phyloP scores from a whole-genome alignment of 2,888 invertebrate species.

The Dryobotodes eremita region DNA sequence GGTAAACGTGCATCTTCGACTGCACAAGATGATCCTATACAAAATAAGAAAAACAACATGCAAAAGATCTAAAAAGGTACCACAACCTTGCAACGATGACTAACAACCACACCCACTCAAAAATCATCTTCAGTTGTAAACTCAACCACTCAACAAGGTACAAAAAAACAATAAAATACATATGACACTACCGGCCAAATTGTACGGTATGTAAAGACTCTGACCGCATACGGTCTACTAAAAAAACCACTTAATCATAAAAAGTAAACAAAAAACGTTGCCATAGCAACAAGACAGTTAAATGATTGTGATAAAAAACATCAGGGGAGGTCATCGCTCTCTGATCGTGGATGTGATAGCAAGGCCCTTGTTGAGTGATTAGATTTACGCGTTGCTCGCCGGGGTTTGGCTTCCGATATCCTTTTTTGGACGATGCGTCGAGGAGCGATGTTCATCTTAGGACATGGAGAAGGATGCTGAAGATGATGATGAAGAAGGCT shows the following conservation, averaged over 20 bases:
- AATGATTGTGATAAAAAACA: slow-evolving; percentile 26
- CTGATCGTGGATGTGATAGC: slow-evolving; percentile 36
- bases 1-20: background rate
- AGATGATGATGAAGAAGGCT: too few species aligned
- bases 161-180: slow-evolving; percentile 12
- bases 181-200: background rate
- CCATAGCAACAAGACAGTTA: slow-evolving; percentile 47
- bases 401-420: background rate
- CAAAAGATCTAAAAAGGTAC: background rate
- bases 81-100: slow-evolving; percentile 18
- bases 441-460: background rate
- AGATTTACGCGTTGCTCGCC: slow-evolving; percentile 5
- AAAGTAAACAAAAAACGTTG: slow-evolving; percentile 33
- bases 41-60: background rate
- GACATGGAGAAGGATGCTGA: background rate
- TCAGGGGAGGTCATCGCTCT: slow-evolving; percentile 42
- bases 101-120: slow-evolving; percentile 39
- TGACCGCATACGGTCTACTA: slow-evolving; percentile 32
- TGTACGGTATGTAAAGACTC: slow-evolving; percentile 36
- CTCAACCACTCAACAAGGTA: slow-evolving; percentile 17
- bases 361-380: slow-evolving; percentile 34
- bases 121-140: slow-evolving; percentile 11
- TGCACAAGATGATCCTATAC: background rate
- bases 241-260: slow-evolving; percentile 22
- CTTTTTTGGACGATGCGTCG: background rate